Evolutionary conservation across 2,113 vertebrate genomes (phyloP).

Genomic region (Cettia cetti): DNA sequence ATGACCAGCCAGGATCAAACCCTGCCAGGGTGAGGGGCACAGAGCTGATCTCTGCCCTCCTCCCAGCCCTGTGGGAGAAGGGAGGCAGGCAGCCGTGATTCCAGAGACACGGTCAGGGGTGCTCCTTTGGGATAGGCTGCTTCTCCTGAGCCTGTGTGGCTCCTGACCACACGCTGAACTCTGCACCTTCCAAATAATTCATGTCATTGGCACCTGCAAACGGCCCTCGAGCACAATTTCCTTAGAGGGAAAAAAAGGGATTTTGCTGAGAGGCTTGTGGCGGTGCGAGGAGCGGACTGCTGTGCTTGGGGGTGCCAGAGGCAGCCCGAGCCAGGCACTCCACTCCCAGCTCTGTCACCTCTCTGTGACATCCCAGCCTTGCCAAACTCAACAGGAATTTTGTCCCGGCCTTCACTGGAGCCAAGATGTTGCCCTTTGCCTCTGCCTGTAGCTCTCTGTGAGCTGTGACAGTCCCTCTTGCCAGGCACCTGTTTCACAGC

Average conservation of each 20-base stretch:
- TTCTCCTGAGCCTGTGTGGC: neutral
- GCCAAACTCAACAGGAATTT: constrained; percentile 3
- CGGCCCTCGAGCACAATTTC: rapidly evolving
- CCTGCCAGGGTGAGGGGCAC: rapidly evolving
- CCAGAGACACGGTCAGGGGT: neutral
- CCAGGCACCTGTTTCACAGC: constrained; percentile 11
- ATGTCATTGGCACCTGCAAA: rapidly evolving
- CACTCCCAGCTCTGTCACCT: neutral
- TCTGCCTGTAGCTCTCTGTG: neutral
- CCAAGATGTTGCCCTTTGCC: neutral
- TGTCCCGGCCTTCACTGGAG: neutral
- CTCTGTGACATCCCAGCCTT: neutral
- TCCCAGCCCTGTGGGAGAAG: neutral
- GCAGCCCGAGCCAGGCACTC: neutral
- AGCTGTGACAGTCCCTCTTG: neutral
- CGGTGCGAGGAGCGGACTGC: neutral
- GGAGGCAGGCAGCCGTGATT: rapidly evolving
- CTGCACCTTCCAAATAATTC: rapidly evolving
- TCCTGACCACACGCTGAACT: rapidly evolving
- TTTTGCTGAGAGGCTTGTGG: neutral
- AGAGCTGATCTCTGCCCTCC: neutral
- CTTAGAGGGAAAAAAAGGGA: rapidly evolving
- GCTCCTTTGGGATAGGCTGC: neutral
- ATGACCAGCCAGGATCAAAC: neutral
- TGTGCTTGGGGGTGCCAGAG: too few relatives aligned